A percentile compares a stretch with the other conserved stretches of the same genome.
These are phyloP conservation scores for Orthonychiurus folsomi DNA, from an alignment of 2,888 invertebrate species.

Conservation along the genomic window DNA sequence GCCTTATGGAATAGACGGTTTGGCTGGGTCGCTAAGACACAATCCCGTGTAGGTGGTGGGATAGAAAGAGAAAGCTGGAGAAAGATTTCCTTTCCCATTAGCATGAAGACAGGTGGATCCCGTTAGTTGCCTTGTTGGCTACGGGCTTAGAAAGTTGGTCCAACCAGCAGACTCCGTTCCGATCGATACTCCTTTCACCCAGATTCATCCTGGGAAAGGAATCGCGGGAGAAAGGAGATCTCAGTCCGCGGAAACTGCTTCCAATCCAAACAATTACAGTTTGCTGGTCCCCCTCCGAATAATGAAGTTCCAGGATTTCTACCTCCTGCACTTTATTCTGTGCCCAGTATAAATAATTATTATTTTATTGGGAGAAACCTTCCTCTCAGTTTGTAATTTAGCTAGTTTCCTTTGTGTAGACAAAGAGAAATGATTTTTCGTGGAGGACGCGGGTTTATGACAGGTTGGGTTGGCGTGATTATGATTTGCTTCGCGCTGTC, in stretches of 20 bases:
- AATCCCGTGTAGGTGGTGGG: no score
- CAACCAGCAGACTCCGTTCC: neutral
- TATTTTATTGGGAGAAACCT: neutral
- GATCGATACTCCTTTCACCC: neutral
- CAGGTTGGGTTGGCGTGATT: neutral
- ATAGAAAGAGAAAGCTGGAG: neutral
- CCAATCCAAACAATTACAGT: neutral
- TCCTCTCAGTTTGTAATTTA: neutral
- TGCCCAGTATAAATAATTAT: no score
- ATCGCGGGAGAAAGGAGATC: neutral
- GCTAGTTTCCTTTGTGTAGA: no score
- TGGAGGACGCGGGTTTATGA: neutral
- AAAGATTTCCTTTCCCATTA: neutral
- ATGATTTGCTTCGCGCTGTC: neutral
- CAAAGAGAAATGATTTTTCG: neutral
- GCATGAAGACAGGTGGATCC: no score
- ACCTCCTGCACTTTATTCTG: no score
- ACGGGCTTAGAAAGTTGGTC: no score
- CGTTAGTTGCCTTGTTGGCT: no score
- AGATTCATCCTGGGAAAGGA: neutral
- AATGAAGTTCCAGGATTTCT: no score
- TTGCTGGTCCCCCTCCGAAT: neutral
- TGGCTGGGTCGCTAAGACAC: no score
- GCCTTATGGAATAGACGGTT: no score
- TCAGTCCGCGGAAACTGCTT: neutral